Percentiles rank a stretch among this genome's conserved stretches.
Evolutionary conservation across 2,113 vertebrate species (phyloP).

Genomic region (Nothobranchius kuhntae): DNA sequence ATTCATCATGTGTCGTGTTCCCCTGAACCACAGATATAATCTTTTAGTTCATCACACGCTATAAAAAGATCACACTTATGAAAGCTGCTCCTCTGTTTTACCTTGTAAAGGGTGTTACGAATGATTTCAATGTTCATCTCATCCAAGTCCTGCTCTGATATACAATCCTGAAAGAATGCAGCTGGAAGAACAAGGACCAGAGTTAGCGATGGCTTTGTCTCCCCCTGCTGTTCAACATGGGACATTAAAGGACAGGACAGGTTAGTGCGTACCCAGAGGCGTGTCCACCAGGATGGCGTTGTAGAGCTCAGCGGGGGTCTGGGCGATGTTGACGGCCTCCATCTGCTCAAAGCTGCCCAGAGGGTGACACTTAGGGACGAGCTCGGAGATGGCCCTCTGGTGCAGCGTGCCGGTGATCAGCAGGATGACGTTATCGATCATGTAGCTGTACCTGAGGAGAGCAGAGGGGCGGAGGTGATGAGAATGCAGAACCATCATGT

Average conservation of each 20-base stretch:
- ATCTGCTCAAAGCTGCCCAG: slow-evolving; percentile 98
- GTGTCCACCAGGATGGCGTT: slow-evolving; percentile 98
- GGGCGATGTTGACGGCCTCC: slow-evolving; percentile 98
- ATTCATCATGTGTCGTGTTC: background rate
- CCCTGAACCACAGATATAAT: too few species aligned
- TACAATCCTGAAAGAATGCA: slow-evolving; percentile 98
- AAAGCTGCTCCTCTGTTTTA: slow-evolving; percentile 43
- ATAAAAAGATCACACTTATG: too few species aligned
- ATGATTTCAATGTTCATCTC: slow-evolving; percentile 99
- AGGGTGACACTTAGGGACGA: slow-evolving; percentile 97
- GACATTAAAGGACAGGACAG: background rate
- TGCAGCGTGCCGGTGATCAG: slow-evolving; percentile 97
- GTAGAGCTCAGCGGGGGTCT: slow-evolving; percentile 97
- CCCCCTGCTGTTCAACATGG: slow-evolving; percentile 9
- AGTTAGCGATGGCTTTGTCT: background rate
- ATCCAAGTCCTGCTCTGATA: slow-evolving; percentile 97
- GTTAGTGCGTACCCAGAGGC: slow-evolving; percentile 84
- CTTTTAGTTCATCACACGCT: too few species aligned
- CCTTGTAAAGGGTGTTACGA: slow-evolving; percentile 98
- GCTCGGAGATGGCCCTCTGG: slow-evolving; percentile 93
- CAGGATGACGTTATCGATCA: slow-evolving; percentile 98
- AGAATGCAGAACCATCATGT: background rate
- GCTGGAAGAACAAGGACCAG: slow-evolving; percentile 72
- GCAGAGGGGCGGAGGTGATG: background rate
- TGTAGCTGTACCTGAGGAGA: slow-evolving; percentile 92